Base-by-base conservation (phyloP, 1,140 invertebrate genomes). In the Protaetia brevitarsis region DNA sequence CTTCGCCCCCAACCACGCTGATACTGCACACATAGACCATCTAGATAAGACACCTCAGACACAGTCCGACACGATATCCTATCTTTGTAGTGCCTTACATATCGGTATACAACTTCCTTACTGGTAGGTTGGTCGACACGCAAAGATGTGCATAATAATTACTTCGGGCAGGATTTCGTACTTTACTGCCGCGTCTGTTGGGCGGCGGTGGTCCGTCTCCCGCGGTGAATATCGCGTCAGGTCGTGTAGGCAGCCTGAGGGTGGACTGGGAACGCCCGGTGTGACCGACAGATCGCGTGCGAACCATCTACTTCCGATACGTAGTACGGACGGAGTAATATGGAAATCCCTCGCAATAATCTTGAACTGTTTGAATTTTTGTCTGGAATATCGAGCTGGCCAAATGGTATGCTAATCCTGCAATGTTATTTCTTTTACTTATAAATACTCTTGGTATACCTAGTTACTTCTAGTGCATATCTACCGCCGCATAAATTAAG, bases 141-240 rank as follows among this genome's bases (percentile, higher is more conserved):
- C 73, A 70, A 74, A 73, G 73, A 74, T 74, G 73, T 73, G 73
- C 73, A 74, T 73, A 74, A 73, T 70, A 74, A 74, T 74, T 69
- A 71, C 66, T 41, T 58, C 45, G 57, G 56, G 65, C 61, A 60
- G 56, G 57, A 51, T 29, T 29, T 59, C 26, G 57, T 31, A 31
- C 57, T 59, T 59, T 59, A 19, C 57, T n/a, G 57, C 23, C 11
- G 10, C 10, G 29, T 59, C 57, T 31, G 41, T 16, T 28, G 51
- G 51, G 51, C 51, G 19, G 23, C 19, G 51, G 51, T 37, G 10
- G 11, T 5, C 19, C 26, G 41, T 23, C 41, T 23, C 41, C 41
- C 26, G 16, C 41, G 10, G 41, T 23, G 41, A 51, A 51, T 51
- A 51, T 23, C 13, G 26, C 57, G 10, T 27, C 57, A 29, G 23